A percentile compares a stretch with the other conserved stretches of the same genome.
Evolutionary conservation across 2,113 vertebrate genomes (phyloP).

Genomic region (Terrapene triunguis): DNA sequence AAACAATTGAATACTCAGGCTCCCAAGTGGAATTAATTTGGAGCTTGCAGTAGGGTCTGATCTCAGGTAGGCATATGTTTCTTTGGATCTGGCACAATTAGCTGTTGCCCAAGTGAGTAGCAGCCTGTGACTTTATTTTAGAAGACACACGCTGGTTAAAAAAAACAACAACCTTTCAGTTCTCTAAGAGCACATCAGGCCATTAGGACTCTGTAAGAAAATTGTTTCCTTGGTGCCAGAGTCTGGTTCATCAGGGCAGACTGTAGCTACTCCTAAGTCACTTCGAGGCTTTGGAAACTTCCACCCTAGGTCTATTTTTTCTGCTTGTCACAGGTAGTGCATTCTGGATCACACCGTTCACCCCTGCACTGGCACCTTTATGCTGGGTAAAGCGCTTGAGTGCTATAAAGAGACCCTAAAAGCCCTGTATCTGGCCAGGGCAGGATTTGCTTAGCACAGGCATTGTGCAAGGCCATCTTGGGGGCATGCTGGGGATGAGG

Average conservation of each 20-base stretch:
- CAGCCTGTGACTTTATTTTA: not conserved
- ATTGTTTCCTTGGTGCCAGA: not conserved
- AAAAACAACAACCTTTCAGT: not conserved
- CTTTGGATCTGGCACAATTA: not conserved
- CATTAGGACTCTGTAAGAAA: not conserved
- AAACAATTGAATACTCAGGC: rapidly evolving
- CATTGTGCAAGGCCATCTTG: not conserved
- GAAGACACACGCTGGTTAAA: not conserved
- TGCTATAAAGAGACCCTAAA: not conserved
- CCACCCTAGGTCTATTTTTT: not conserved
- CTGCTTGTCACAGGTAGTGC: not conserved
- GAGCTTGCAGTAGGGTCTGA: not conserved
- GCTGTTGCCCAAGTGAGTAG: not conserved
- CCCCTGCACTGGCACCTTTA: not conserved
- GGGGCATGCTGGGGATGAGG: not conserved
- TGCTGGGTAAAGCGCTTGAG: rapidly evolving
- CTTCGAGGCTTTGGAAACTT: not conserved
- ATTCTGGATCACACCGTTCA: not conserved
- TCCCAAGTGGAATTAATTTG: not conserved
- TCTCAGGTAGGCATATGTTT: not conserved
- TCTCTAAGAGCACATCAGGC: not conserved
- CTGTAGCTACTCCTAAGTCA: not conserved
- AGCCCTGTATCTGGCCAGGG: not conserved
- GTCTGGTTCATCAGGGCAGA: not conserved
- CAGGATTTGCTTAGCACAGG: not conserved